A percentile compares a stretch with the other conserved stretches of the same genome.
Evolutionary conservation across 92 coral and sea anemone species (phyloP).

Genomic region (Porites evermanni): DNA sequence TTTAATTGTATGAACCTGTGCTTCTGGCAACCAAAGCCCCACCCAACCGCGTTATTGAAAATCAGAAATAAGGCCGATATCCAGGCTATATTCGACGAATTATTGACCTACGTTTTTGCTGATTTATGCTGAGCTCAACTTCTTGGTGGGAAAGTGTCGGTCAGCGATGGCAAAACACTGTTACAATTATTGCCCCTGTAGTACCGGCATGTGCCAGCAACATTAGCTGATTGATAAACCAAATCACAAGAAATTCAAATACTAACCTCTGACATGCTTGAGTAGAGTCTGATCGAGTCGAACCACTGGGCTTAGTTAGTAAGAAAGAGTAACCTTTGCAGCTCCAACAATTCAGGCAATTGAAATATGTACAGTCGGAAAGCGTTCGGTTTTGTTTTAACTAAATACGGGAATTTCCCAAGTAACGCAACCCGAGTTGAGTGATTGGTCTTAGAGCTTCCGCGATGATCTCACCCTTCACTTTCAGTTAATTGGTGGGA

Average conservation of each 20-base stretch:
- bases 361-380: background rate
- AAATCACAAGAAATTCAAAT: constrained; percentile 23
- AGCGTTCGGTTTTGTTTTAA: background rate
- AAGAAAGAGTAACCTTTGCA: background rate
- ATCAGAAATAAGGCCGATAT: constrained; percentile 3
- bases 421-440: background rate
- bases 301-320: background rate
- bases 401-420: no score
- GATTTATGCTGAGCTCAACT: background rate
- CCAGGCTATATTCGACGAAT: constrained; percentile 4
- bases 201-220: background rate
- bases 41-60: constrained; percentile 5
- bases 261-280: constrained; percentile 32
- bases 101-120: constrained; percentile 9
- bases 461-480: constrained; percentile 13
- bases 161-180: constrained; percentile 2
- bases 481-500: constrained; percentile 13
- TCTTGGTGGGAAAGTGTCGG: constrained; percentile 15
- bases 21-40: constrained; percentile 1
- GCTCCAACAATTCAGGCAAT: constrained; percentile 1
- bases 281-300: background rate
- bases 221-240: constrained; percentile 13
- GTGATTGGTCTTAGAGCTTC: background rate
- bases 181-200: no score
- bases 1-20: background rate